Evolutionary conservation across 2,113 vertebrate genomes (phyloP).

Genomic region (Nettapus auritus): DNA sequence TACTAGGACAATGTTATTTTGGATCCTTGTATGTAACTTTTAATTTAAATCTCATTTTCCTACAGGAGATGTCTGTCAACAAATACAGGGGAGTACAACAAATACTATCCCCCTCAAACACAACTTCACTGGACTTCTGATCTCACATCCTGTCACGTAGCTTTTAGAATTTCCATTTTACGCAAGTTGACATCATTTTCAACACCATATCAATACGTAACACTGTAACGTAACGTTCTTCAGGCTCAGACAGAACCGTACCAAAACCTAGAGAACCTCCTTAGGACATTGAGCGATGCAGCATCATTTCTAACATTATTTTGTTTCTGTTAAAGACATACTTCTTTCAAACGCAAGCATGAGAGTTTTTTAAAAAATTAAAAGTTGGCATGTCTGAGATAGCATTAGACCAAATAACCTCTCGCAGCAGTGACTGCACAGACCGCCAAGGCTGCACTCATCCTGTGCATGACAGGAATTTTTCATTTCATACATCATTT

Average conservation of each 20-base stretch:
- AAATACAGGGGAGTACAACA: too few relatives aligned
- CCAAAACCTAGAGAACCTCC: background rate
- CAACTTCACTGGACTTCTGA: background rate
- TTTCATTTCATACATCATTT: conserved; percentile 81
- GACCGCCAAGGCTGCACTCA: background rate
- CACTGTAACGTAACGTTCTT: background rate
- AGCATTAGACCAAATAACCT: conserved; percentile 62
- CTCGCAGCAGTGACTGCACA: background rate
- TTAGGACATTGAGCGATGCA: background rate
- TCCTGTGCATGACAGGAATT: conserved; percentile 67
- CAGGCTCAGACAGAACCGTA: background rate
- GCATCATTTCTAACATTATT: background rate
- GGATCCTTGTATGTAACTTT: background rate
- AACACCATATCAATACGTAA: accelerated
- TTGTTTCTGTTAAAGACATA: background rate
- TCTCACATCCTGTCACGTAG: background rate
- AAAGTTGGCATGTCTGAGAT: conserved; percentile 37
- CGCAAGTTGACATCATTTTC: background rate
- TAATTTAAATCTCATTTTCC: background rate
- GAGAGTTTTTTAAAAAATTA: conserved; percentile 30
- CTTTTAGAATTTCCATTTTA: background rate
- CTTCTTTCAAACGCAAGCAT: background rate
- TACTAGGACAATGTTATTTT: background rate
- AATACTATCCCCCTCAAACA: background rate
- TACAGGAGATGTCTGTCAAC: background rate